Conservation (phyloP, 1,140 invertebrate species). For the Lepidurus arcticus region DNA sequence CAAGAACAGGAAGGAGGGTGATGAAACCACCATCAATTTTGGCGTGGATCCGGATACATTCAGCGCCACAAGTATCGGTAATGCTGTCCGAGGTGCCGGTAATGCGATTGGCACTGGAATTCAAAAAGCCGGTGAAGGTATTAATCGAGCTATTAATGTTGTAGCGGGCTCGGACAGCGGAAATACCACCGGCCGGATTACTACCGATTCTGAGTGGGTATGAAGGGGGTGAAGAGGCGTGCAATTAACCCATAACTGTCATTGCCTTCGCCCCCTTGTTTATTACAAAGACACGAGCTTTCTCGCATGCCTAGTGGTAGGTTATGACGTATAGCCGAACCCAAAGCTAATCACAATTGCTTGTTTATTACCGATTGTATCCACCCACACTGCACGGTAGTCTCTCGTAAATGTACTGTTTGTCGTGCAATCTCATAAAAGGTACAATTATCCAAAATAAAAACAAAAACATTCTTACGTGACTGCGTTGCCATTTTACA, state of each 20-base stretch:
- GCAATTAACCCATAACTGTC: not conserved
- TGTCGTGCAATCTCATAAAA: no score
- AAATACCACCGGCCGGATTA: not conserved
- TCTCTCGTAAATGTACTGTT: no score
- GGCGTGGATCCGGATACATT: conserved; percentile 69
- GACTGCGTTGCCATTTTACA: no score
- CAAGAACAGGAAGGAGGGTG: conserved; percentile 45
- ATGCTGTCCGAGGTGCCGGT: conserved; percentile 62
- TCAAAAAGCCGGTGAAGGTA: conserved; percentile 50
- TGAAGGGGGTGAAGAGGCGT: not conserved
- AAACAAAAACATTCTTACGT: not conserved
- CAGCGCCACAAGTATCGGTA: conserved; percentile 60
- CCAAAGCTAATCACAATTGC: not conserved
- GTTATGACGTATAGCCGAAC: no score
- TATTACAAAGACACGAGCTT: conserved; percentile 8
- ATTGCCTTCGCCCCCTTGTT: not conserved
- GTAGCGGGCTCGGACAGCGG: conserved; percentile 2
- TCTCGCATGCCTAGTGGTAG: not conserved
- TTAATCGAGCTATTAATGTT: conserved; percentile 50
- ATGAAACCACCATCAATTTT: conserved; percentile 58
- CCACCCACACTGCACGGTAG: not conserved
- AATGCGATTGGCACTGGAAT: conserved; percentile 61
- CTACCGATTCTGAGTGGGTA: not conserved
- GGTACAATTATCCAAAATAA: no score
- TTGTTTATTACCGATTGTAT: not conserved